These are phyloP conservation scores for Epizoanthus scotinus DNA, from an alignment of 92 coral and sea anemone genomes.

Conservation along the genomic window DNA sequence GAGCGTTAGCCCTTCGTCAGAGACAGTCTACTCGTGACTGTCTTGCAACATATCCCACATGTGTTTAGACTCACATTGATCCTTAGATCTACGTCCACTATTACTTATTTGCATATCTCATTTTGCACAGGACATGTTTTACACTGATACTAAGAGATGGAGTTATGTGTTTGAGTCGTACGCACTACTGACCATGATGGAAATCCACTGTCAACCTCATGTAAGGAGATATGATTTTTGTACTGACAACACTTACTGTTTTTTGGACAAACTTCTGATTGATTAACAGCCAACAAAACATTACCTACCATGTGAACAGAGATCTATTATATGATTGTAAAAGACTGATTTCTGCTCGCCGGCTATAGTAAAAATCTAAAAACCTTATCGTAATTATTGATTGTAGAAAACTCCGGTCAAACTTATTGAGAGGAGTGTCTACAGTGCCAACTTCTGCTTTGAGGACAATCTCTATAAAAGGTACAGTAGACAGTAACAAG, in stretches of 20 bases:
- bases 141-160: conserved; percentile 87
- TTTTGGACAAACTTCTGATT: too few relatives aligned
- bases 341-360: too few relatives aligned
- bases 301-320: too few relatives aligned
- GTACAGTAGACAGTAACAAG: conserved; percentile 38
- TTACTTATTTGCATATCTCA: not conserved
- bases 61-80: too few relatives aligned
- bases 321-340: not conserved
- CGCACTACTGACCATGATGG: conserved; percentile 89
- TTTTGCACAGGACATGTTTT: conserved; percentile 76
- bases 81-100: too few relatives aligned
- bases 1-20: too few relatives aligned
- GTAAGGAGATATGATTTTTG: conserved; percentile 46
- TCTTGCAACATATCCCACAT: too few relatives aligned
- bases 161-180: conserved; percentile 92
- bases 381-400: not conserved
- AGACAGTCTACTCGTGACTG: too few relatives aligned
- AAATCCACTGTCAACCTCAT: conserved; percentile 88
- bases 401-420: conserved; percentile 80
- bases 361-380: not conserved
- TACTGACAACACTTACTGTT: too few relatives aligned
- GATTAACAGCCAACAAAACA: too few relatives aligned
- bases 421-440: conserved; percentile 96
- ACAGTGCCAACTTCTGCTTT: conserved; percentile 96
- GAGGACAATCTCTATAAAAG: conserved; percentile 92